Evolutionary conservation across 2,113 vertebrate genomes (phyloP).

Genomic region (Ifrita kowaldi): DNA sequence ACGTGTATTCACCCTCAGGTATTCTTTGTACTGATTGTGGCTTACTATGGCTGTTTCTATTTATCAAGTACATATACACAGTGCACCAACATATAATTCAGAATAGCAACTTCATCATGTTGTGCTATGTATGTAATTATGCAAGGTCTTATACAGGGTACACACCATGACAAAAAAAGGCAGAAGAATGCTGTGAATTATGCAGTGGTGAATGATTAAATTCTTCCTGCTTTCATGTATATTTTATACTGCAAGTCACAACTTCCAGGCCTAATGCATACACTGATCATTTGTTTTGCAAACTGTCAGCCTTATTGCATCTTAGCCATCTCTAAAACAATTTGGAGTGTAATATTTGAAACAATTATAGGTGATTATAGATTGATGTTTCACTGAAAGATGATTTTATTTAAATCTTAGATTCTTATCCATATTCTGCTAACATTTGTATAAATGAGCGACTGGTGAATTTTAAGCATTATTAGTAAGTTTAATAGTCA

Average conservation of each 20-base stretch:
- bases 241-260: not conserved
- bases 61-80: not conserved
- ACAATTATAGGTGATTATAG: not conserved
- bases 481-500: not conserved
- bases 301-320: not conserved
- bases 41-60: not conserved
- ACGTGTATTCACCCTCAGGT: not conserved
- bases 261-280: not conserved
- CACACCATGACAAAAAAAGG: not conserved
- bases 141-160: not conserved
- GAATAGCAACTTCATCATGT: not conserved
- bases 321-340: not conserved
- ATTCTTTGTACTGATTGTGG: not conserved
- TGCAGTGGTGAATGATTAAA: not conserved
- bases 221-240: not conserved
- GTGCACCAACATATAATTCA: not conserved
- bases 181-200: not conserved
- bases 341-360: not conserved
- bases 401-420: not conserved
- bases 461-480: not conserved
- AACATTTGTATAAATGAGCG: not conserved
- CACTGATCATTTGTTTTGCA: conserved; percentile 9
- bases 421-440: not conserved
- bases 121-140: not conserved
- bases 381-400: not conserved